These are phyloP conservation scores for Myzus persicae DNA, from an alignment of 1,140 invertebrate genomes.

Conservation along the genomic window DNA sequence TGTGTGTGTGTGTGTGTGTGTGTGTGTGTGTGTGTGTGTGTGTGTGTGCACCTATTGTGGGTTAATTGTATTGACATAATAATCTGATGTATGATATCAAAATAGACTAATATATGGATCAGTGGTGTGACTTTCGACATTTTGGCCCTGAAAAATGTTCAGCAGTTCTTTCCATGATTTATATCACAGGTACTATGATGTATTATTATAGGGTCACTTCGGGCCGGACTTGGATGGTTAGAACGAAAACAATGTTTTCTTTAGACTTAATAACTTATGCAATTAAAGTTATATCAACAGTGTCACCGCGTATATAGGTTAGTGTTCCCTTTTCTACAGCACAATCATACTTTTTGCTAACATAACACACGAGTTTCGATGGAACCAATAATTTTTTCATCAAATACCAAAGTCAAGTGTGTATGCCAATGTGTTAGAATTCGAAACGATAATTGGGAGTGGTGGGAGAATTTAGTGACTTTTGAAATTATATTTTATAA, in stretches of 20 bases:
- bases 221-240: no score
- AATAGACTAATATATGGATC: background rate
- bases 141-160: background rate
- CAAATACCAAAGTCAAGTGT: background rate
- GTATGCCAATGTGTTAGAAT: background rate
- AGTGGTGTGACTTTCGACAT: background rate
- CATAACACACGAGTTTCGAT: background rate
- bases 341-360: background rate
- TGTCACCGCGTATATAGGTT: no score
- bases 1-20: no score
- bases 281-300: background rate
- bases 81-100: no score
- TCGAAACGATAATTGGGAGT: background rate
- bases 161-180: background rate
- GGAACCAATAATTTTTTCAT: background rate
- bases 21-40: no score
- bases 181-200: background rate
- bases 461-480: background rate
- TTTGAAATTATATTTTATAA: background rate
- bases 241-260: background rate
- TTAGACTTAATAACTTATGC: background rate
- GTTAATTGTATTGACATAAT: background rate
- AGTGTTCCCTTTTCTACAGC: background rate
- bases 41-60: background rate
- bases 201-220: background rate